Evolutionary conservation across 92 coral and sea anemone species (phyloP).

Genomic region (Parazoanthus atlanticus): DNA sequence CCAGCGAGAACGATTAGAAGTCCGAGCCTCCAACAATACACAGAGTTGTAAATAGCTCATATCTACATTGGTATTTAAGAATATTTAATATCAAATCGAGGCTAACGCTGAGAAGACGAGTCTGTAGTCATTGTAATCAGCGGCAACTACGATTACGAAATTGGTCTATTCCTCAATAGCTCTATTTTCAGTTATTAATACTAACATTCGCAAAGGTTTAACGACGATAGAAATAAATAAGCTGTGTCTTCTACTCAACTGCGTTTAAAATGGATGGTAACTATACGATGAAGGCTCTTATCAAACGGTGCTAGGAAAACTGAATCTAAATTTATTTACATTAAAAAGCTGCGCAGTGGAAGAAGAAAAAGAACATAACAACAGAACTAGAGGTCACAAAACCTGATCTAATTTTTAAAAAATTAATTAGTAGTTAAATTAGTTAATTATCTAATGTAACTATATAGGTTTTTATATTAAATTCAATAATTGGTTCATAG

Average conservation of each 20-base stretch:
- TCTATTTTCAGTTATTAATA: background rate
- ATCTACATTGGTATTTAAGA: too few relatives aligned
- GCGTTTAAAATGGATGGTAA: background rate
- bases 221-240: background rate
- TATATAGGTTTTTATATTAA: background rate
- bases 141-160: too few relatives aligned
- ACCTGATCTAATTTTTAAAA: background rate
- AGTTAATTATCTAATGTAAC: background rate
- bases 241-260: background rate
- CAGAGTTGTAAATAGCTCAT: too few relatives aligned
- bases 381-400: background rate
- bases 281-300: too few relatives aligned
- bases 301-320: background rate
- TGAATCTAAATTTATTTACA: constrained; percentile 7
- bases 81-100: too few relatives aligned
- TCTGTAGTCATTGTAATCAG: too few relatives aligned
- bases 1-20: too few relatives aligned
- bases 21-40: too few relatives aligned
- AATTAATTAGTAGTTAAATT: background rate
- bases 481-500: background rate
- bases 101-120: too few relatives aligned
- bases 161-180: background rate
- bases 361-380: background rate
- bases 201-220: background rate
- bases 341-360: background rate